A percentile compares a stretch with the other conserved stretches of the same genome.
Conservation (phyloP, 2,797 vertebrate genomes). For the Darevskia mixta region DNA sequence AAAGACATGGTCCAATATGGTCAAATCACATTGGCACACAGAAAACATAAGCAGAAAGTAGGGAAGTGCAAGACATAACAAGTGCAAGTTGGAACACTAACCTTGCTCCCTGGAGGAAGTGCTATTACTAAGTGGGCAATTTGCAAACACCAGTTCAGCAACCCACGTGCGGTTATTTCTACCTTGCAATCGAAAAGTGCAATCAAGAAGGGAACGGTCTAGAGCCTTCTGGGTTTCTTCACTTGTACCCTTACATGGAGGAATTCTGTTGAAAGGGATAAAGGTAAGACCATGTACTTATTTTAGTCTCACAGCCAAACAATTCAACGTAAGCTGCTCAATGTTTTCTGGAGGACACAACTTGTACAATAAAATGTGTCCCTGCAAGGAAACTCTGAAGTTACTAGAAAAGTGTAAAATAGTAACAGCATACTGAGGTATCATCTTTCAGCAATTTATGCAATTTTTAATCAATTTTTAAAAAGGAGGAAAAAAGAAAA, state of each 20-base stretch:
- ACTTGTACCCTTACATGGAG: slow-evolving; percentile 91
- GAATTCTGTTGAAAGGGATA: slow-evolving; percentile 83
- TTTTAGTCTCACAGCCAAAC: slow-evolving; percentile 45
- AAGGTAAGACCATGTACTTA: slow-evolving; percentile 24
- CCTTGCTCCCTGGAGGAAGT: slow-evolving; percentile 96
- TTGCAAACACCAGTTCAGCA: slow-evolving; percentile 95
- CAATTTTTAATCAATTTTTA: not conserved
- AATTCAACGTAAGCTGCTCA: slow-evolving; percentile 10
- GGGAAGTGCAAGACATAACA: slow-evolving; percentile 18
- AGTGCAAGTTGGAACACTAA: slow-evolving; percentile 61
- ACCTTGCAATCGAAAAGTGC: slow-evolving; percentile 97
- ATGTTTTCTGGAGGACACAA: slow-evolving; percentile 16
- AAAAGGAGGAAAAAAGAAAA: not conserved
- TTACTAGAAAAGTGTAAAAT: not conserved
- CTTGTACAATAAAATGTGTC: slow-evolving; percentile 11
- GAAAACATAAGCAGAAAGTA: not conserved
- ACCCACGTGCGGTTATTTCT: slow-evolving; percentile 99
- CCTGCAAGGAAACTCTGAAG: slow-evolving; percentile 12
- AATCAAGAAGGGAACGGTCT: slow-evolving; percentile 94
- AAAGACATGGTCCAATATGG: slow-evolving; percentile 23
- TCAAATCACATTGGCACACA: slow-evolving; percentile 32
- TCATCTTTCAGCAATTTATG: not conserved
- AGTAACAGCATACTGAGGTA: not conserved
- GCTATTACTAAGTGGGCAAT: slow-evolving; percentile 92
- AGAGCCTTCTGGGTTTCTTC: slow-evolving; percentile 94